Conservation (phyloP, 2,113 vertebrate species). For the Jacana jacana region DNA sequence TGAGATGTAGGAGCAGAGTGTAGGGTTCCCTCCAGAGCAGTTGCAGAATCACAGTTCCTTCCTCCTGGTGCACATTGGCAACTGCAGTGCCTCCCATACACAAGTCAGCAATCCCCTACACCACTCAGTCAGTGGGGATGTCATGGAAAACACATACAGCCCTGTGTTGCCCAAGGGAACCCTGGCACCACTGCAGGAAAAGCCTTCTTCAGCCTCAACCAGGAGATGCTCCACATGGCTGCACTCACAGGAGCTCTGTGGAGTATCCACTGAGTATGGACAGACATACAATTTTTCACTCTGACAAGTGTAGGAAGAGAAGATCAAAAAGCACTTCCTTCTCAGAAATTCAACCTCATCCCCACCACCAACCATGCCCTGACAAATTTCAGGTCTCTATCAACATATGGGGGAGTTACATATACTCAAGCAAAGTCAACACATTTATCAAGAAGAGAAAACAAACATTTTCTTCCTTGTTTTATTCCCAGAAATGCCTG, state of each 20-base stretch:
- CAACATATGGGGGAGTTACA: not conserved
- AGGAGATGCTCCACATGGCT: fast-evolving
- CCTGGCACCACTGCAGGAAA: not conserved
- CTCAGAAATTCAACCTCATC: not conserved
- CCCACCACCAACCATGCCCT: not conserved
- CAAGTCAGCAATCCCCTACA: not conserved
- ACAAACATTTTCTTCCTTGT: not conserved
- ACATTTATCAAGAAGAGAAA: not conserved
- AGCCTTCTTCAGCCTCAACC: not conserved
- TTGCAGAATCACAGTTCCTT: not conserved
- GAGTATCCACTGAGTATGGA: not conserved
- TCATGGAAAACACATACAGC: not conserved
- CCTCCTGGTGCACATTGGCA: not conserved
- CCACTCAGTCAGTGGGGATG: not conserved
- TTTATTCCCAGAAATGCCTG: not conserved
- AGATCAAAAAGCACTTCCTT: not conserved
- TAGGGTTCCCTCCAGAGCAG: not conserved
- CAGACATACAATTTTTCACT: not conserved
- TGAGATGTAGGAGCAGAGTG: not conserved
- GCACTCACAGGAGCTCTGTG: fast-evolving
- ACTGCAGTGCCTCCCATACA: not conserved
- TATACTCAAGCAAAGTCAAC: not conserved
- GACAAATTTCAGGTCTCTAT: not conserved
- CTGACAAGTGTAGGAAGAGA: not conserved
- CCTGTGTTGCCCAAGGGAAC: not conserved